Base-by-base conservation (phyloP, 1,140 invertebrate species). In the Drosophila repletoides region DNA sequence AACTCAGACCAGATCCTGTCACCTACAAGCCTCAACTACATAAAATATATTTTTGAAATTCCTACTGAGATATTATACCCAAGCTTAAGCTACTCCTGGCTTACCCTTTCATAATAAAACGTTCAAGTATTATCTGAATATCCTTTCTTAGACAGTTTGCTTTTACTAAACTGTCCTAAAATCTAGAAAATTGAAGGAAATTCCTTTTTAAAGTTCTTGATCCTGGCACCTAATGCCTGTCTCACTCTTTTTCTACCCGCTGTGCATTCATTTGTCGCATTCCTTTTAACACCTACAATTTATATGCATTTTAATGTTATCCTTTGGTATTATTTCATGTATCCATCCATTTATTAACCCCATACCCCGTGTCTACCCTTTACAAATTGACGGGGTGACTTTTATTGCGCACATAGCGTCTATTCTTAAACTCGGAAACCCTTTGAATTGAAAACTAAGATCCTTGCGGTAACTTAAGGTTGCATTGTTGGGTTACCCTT, bases 231-330 rank as follows among this genome's bases (percentile, higher is more conserved):
- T 7, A 15, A 2, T 9, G 0, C 3, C 7, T 1, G 2, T 15
- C 14, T 3, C 14, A 5, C 24, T 15, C 14, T 28, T 53, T 24
- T 9, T 2, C 10, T 40, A 19, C 28, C 60, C 17, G 22, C 15
- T 46, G 21, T 38, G 41, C 29, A 40, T 34, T 2, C 65, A 68
- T 68, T 68, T 68, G 65, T 41, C 48, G 58, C 59, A 48, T 51
- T 41, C 10, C 40, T 70, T 73, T 73, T 65, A 73, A 73, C 70
- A 73, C 70, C 66, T 73, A 73, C 70, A 38, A 70, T 64, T 73
- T 70, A 73, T 45, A 24, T 12, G 34, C 46, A 10, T n/a, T 41
- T 49, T 26, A 9, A 17, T 56, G 66, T 56, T 56, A 24, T 49
- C 22, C 26, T 7, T 10, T 2, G 9, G 2, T 33, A 29, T 43